Evolutionary conservation across 2,888 invertebrate genomes (phyloP).

Genomic region (Anthoptus insignis): DNA sequence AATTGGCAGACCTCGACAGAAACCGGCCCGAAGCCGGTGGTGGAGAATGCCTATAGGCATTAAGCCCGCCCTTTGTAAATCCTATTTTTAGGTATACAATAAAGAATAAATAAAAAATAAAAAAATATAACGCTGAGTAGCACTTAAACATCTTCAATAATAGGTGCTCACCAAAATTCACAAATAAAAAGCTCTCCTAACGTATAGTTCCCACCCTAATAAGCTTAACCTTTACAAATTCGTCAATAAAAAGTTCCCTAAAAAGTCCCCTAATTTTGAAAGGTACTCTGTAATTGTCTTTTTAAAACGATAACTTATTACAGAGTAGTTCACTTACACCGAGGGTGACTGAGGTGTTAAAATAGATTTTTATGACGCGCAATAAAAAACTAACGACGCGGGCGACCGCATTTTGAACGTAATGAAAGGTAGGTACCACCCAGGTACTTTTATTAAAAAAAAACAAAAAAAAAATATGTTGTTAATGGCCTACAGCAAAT

Average conservation of each 20-base stretch:
- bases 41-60: too few species aligned
- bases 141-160: too few species aligned
- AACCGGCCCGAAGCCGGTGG: too few species aligned
- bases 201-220: not conserved
- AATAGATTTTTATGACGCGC: slow-evolving; percentile 49
- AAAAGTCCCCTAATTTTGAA: slow-evolving; percentile 64
- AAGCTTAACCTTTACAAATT: slow-evolving; percentile 40
- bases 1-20: too few species aligned
- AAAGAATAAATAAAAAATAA: too few species aligned
- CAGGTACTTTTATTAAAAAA: not conserved
- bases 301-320: slow-evolving; percentile 64
- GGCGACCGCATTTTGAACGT: slow-evolving; percentile 50
- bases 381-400: slow-evolving; percentile 55
- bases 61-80: too few species aligned
- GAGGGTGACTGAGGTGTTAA: slow-evolving; percentile 53
- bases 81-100: too few species aligned
- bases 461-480: too few species aligned
- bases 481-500: too few species aligned
- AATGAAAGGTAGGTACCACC: not conserved
- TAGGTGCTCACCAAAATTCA: too few species aligned
- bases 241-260: slow-evolving; percentile 51
- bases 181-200: not conserved
- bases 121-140: too few species aligned
- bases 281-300: slow-evolving; percentile 56
- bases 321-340: slow-evolving; percentile 55